Evolutionary conservation across 2,113 vertebrate species (phyloP).

Genomic region (Rhineura floridana): DNA sequence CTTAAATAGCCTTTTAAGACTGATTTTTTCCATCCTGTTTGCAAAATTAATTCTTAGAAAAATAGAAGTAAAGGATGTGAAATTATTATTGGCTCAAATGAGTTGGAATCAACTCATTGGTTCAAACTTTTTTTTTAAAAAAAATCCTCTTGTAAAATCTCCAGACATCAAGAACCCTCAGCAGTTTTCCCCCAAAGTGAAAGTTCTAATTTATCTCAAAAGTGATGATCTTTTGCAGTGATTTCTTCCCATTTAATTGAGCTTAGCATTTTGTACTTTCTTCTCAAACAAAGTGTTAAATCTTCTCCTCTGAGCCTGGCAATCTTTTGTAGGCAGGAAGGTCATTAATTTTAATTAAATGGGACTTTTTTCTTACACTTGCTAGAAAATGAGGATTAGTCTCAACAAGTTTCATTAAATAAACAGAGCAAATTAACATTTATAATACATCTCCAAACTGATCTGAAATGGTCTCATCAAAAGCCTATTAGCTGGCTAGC

Average conservation of each 20-base stretch:
- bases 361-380: constrained; percentile 58
- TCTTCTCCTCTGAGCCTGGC: constrained; percentile 59
- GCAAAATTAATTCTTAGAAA: constrained; percentile 47
- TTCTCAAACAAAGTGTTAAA: constrained; percentile 56
- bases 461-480: constrained; percentile 51
- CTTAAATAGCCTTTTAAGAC: constrained; percentile 46
- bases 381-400: constrained; percentile 70
- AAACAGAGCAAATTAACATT: constrained; percentile 74
- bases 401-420: constrained; percentile 73
- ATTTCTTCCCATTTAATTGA: constrained; percentile 27
- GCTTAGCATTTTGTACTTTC: constrained; percentile 19
- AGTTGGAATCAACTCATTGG: constrained; percentile 54
- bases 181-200: constrained; percentile 4
- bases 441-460: constrained; percentile 55
- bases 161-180: constrained; percentile 14
- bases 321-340: constrained; percentile 64
- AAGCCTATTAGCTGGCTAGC: constrained; percentile 22
- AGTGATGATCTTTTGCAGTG: constrained; percentile 34
- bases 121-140: constrained; percentile 16
- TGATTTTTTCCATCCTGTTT: constrained; percentile 30
- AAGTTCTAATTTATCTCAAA: constrained; percentile 33
- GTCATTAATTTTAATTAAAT: constrained; percentile 79
- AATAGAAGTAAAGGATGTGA: constrained; percentile 33
- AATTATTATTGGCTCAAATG: constrained; percentile 45
- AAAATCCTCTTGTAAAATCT: constrained; percentile 14